Evolutionary conservation across 23 tunicate species (phyloP), one percentile per base, ranked within the genome.

Genomic region (Ascidia mentula): DNA sequence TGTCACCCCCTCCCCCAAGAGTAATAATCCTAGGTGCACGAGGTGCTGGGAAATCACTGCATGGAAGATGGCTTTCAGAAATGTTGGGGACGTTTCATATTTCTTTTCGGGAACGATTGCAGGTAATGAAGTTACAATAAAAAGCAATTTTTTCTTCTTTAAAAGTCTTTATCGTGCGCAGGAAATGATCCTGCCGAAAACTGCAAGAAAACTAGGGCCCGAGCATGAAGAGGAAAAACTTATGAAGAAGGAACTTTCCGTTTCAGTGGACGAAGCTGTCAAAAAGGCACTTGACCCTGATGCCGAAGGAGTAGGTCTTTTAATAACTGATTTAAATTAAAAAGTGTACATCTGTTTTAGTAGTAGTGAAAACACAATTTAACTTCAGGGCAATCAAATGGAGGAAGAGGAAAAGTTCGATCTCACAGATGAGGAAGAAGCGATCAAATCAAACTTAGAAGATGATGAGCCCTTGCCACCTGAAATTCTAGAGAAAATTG

Each of bases 41-140:
- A 30, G 99, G 95, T 8, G 60, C 94, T 0, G 99, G 99, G 31
- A 96, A 96, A 46, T 73, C 99, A 6, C 32, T 81, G n/a, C 97
- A 96, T 39, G 92, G 96, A 37, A 79, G 99, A 42, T 73, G 80
- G 84, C 82, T 96, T 1, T 97, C 99, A n/a, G 82, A 87, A 5
- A 76, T 87, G 69, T 72, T 91, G 69, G 91, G 91, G 35, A 45
- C 92, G 31, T 96, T 96, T 69, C 99, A 96, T 38, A 87, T 96
- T 61, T 85, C 96, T 20, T 96, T 91, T 85, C 73, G 90, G 17
- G 91, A 91, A 80, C 69, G 88, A 4, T 60, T 96, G 46, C 97
- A 96, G 86, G 98, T 42, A 42, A 42, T 42, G 15, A 42, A 9
- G 15, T 42, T 42, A 42, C 53, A 9, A 15, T 42, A 15, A 42